phyloP scores from a whole-genome alignment of 2,797 vertebrate species.

The Perodicticus potto region DNA sequence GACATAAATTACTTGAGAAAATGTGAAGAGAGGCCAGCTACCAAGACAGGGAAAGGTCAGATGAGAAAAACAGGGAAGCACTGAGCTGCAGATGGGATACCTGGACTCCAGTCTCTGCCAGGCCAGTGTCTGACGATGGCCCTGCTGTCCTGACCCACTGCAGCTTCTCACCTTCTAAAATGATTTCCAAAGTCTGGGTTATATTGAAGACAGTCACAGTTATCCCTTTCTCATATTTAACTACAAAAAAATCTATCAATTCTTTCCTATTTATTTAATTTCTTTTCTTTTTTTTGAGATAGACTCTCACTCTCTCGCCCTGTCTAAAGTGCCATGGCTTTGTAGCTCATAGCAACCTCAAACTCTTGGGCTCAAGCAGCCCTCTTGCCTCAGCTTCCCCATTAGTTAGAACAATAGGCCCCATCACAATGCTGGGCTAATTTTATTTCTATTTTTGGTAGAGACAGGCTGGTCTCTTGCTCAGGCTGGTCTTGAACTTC shows the following conservation, averaged over 20 bases:
- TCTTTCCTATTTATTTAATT: not conserved
- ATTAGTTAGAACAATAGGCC: too few relatives aligned
- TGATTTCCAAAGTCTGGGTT: not conserved
- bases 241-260: fast-evolving
- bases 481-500: too few relatives aligned
- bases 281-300: too few relatives aligned
- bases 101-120: not conserved
- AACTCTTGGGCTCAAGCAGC: too few relatives aligned
- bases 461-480: too few relatives aligned
- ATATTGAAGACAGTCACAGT: fast-evolving
- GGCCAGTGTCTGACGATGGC: too few relatives aligned
- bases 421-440: too few relatives aligned
- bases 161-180: not conserved
- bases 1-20: not conserved
- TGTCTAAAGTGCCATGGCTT: too few relatives aligned
- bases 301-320: too few relatives aligned
- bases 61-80: not conserved
- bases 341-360: too few relatives aligned
- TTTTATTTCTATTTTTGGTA: too few relatives aligned
- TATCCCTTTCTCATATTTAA: not conserved
- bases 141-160: not conserved
- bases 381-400: too few relatives aligned
- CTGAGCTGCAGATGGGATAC: not conserved
- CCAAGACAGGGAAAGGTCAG: not conserved
- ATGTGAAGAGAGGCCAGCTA: not conserved